Conservation (phyloP, 2,797 vertebrate species). For the Acipenser oxyrinchus region DNA sequence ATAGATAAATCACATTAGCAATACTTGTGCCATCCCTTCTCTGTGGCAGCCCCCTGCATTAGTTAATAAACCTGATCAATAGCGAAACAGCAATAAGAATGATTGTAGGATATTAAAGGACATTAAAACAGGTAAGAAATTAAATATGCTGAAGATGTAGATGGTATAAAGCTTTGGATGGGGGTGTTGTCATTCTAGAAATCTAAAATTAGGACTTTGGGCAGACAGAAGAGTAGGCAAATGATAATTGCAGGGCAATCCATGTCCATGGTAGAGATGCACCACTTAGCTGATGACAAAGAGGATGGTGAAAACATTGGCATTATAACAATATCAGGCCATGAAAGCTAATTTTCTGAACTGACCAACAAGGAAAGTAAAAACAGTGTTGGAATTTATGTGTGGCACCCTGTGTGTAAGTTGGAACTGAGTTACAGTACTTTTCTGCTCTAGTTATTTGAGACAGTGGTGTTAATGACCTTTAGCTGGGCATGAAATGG, state of each 20-base stretch:
- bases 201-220: not conserved
- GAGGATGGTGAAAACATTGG: not conserved
- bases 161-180: too few species aligned
- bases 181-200: not conserved
- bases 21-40: too few species aligned
- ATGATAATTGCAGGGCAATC: not conserved
- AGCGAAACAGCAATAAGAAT: too few species aligned
- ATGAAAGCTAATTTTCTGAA: constrained; percentile 14
- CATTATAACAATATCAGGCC: not conserved
- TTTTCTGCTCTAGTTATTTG: constrained; percentile 27
- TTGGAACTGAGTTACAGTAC: constrained; percentile 20
- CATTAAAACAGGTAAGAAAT: too few species aligned
- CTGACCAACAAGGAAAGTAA: constrained; percentile 21
- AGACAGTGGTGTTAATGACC: constrained; percentile 16
- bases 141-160: too few species aligned
- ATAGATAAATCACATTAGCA: too few species aligned
- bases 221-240: too few species aligned
- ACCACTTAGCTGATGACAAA: not conserved
- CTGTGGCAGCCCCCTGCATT: too few species aligned
- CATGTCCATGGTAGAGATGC: constrained; percentile 1
- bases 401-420: constrained; percentile 12
- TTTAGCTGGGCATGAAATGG: constrained; percentile 27
- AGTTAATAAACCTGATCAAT: too few species aligned
- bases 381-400: constrained; percentile 21
- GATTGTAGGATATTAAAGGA: too few species aligned